Percentiles rank a stretch among this genome's conserved stretches.
phyloP scores from a whole-genome alignment of 2,113 vertebrate genomes.

The Lepidothrix coronata region DNA sequence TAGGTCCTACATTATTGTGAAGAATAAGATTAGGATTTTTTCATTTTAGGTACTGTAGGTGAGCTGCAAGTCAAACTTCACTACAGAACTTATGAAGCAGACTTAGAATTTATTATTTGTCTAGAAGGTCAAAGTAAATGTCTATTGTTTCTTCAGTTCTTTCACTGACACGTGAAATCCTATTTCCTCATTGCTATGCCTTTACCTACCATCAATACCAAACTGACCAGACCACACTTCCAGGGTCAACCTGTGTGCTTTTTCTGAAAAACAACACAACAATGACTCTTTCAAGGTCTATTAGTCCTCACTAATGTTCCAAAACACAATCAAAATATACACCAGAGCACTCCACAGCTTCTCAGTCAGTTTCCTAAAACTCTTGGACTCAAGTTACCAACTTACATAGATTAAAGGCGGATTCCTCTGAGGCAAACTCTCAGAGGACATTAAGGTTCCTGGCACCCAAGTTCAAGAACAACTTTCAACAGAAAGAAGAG shows the following conservation, averaged over 20 bases:
- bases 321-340: not conserved
- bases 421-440: not conserved
- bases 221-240: not conserved
- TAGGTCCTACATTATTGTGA: not conserved
- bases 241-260: not conserved
- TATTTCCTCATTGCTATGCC: not conserved
- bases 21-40: not conserved
- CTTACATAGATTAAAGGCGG: not conserved
- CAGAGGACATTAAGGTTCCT: not conserved
- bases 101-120: not conserved
- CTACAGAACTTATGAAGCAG: not conserved
- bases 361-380: not conserved
- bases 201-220: not conserved
- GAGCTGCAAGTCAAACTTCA: not conserved
- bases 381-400: not conserved
- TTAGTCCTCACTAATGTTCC: not conserved
- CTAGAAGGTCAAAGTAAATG: not conserved
- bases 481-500: not conserved
- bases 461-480: not conserved
- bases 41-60: not conserved
- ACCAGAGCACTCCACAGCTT: not conserved
- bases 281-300: not conserved
- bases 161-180: not conserved
- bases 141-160: not conserved
- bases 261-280: not conserved